Evolutionary conservation across 2,113 vertebrate species (phyloP).

Genomic region (Chaenogobius annularis): DNA sequence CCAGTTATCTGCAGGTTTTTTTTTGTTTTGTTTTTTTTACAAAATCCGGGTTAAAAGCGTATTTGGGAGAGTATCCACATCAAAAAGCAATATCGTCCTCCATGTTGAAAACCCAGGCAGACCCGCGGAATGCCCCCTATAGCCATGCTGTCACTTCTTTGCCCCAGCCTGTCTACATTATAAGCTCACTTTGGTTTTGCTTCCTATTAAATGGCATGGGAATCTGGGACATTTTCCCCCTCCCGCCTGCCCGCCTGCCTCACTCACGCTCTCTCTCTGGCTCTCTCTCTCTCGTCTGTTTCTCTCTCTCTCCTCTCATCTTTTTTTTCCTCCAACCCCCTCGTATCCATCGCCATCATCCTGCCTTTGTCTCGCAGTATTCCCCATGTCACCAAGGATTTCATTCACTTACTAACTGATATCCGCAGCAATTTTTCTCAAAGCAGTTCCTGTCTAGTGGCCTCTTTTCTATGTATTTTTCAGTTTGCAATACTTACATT

Average conservation of each 20-base stretch:
- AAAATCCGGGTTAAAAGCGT: constrained; percentile 35
- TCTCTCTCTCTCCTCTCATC: constrained; percentile 16
- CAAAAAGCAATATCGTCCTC: constrained; percentile 29
- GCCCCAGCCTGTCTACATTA: constrained; percentile 60
- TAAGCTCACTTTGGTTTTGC: constrained; percentile 60
- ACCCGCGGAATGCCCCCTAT: constrained; percentile 33
- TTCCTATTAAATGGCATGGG: constrained; percentile 69
- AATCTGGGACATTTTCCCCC: constrained; percentile 54
- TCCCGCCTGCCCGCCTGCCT: constrained; percentile 26
- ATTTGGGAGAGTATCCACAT: constrained; percentile 15
- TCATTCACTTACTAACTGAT: constrained; percentile 38
- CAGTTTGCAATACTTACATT: neutral
- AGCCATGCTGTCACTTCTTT: constrained; percentile 55
- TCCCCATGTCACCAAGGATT: constrained; percentile 44
- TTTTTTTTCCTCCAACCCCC: constrained; percentile 30
- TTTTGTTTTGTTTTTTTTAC: neutral
- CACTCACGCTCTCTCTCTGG: constrained; percentile 21
- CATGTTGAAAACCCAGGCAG: constrained; percentile 28
- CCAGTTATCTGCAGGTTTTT: constrained; percentile 49
- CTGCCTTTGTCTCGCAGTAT: constrained; percentile 59
- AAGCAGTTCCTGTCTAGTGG: constrained; percentile 16
- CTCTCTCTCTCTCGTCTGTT: constrained; percentile 20
- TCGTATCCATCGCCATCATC: constrained; percentile 50
- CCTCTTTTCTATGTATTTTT: constrained; percentile 1
- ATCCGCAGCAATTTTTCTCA: constrained; percentile 27